Conservation (phyloP, 2,888 invertebrate species). For the Teleiodes luculella region DNA sequence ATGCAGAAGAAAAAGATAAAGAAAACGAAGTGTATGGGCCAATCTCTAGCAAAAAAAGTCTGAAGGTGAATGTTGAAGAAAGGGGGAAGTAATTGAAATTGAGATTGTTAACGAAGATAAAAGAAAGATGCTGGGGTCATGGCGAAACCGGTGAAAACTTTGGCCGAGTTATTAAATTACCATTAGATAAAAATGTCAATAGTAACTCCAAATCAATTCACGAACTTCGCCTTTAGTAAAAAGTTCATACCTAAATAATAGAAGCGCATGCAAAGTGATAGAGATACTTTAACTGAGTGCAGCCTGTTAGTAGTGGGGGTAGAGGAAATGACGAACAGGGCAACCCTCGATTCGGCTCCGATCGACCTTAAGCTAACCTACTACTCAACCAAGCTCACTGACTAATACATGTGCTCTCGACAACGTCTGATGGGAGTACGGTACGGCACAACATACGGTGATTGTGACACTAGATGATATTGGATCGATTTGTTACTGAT, state of each 20-base stretch:
- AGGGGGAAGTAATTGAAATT: conserved; percentile 56
- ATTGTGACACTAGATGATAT: conserved; percentile 71
- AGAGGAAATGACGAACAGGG: conserved; percentile 59
- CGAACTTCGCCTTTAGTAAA: conserved; percentile 45
- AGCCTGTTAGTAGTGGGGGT: conserved; percentile 59
- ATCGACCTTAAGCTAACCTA: conserved; percentile 73
- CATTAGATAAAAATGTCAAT: conserved; percentile 3
- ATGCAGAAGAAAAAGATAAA: conserved; percentile 52
- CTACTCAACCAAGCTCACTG: conserved; percentile 71
- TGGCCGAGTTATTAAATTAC: conserved; percentile 21
- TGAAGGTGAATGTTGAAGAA: conserved; percentile 50
- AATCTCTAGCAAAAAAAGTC: conserved; percentile 47
- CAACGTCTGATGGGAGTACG: conserved; percentile 64
- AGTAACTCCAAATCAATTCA: conserved; percentile 31
- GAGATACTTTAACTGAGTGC: conserved; percentile 66
- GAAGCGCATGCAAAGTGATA: conserved; percentile 76
- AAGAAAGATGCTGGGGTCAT: conserved; percentile 54
- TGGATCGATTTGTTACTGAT: conserved; percentile 69
- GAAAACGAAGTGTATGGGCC: conserved; percentile 47
- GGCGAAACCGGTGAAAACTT: conserved; percentile 49
- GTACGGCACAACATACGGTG: conserved; percentile 65
- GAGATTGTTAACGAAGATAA: conserved; percentile 58
- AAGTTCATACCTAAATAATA: conserved; percentile 61
- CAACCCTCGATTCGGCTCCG: conserved; percentile 61
- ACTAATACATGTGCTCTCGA: conserved; percentile 68